Conservation (phyloP, 2,113 vertebrate genomes). For the Xenopus laevis region DNA sequence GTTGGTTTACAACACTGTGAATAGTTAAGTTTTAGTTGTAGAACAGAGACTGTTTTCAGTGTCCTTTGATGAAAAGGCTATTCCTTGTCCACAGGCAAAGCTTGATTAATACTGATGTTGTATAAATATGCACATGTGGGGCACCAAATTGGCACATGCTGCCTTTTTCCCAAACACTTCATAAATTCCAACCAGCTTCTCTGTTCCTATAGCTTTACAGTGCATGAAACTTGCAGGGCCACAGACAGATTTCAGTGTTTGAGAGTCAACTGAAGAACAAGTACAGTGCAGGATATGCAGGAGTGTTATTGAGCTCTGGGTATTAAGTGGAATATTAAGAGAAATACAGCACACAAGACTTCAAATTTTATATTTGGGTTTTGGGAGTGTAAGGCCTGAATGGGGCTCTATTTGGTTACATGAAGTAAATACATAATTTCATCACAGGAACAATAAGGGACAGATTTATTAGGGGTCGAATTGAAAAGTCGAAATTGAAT, state of each 20-base stretch:
- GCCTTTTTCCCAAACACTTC: slow-evolving; percentile 36
- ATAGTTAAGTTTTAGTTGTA: background rate
- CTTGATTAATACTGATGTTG: slow-evolving; percentile 27
- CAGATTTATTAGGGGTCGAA: no score
- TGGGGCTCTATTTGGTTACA: background rate
- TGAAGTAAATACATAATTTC: background rate
- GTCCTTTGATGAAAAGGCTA: background rate
- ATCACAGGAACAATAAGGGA: background rate
- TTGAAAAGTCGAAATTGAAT: no score
- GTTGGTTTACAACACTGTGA: background rate
- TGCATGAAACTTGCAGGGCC: slow-evolving; percentile 1
- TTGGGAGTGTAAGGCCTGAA: slow-evolving; percentile 17
- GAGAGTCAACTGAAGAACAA: slow-evolving; percentile 9
- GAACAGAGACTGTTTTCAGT: background rate
- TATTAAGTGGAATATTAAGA: slow-evolving; percentile 9
- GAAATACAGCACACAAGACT: background rate
- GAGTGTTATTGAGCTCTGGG: background rate
- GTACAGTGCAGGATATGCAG: background rate
- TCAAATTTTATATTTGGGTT: background rate
- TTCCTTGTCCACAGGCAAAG: background rate
- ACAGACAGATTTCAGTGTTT: background rate
- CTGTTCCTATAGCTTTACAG: slow-evolving; percentile 20
- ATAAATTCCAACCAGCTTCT: slow-evolving; percentile 6
- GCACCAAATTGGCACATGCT: slow-evolving; percentile 25
- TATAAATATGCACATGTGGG: slow-evolving; percentile 17